Base-by-base conservation (phyloP, 2,888 invertebrate genomes). In the Metacarcinus magister region DNA sequence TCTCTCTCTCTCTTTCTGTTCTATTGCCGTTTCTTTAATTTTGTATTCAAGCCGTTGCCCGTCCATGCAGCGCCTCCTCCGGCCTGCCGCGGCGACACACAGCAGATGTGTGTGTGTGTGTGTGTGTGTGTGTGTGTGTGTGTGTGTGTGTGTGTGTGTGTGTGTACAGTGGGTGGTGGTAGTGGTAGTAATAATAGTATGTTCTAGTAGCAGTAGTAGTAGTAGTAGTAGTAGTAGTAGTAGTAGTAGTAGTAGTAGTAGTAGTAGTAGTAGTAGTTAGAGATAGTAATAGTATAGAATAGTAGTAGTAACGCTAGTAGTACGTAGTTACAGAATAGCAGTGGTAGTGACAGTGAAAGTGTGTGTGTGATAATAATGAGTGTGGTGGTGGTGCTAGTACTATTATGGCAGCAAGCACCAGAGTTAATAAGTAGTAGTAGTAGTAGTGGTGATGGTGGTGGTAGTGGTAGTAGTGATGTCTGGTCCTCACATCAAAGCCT, bases 401-500 rank as follows among this genome's bases (percentile, higher is more conserved):
- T 39, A 39, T 39, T 39, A 39, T 39, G 39, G 39, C 39, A 39
- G 39, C 39, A 39, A 39, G 39, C 39, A 39, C 39, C 39, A 39
- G 39, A 1, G 39, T 39, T 39, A 39, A 39, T 39, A 39, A 39
- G 39, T 39, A 39, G 39, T 39, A 39, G 39, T 87, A 19, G 32
- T 39, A 19, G 87, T 87, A 39, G 39, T 87, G 16, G 87, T 87
- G 19, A 7, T 8, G 39, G 87, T 32, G 39, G 39, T 87, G 87
- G 87, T 16, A 39, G 39, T 87, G 87, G 39, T 87, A 4, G 87
- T 87, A 39, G 87, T 87, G 87, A 39, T 87, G 87, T 87, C 87
- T 87, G 87, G 39, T 87, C 16, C 39, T 13, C 87, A 3, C 87
- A 87, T 87, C 87, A 87, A 32, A 39, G 87, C 39, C n/a, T 10